phyloP scores from a whole-genome alignment of 37 sponge, comb jelly and placozoan genomes.

The Haliclona indistincta region DNA sequence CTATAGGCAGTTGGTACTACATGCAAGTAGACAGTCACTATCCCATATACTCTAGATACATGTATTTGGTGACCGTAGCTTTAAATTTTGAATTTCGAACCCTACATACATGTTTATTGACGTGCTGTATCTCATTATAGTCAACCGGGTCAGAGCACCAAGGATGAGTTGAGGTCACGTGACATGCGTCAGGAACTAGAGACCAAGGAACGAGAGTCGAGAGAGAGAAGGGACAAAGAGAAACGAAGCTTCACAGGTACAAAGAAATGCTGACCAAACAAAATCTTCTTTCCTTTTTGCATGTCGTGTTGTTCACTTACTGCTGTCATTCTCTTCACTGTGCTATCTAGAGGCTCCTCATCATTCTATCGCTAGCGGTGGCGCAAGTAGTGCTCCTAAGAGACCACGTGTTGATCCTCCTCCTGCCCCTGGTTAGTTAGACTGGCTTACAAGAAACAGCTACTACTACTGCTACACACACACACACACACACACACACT shows the following conservation, averaged over 20 bases:
- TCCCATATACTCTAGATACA: no score
- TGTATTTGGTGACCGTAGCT: no score
- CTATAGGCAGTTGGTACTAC: no score
- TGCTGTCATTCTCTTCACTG: not conserved
- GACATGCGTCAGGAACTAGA: conserved; percentile 90
- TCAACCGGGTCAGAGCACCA: conserved; percentile 89
- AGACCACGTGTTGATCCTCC: conserved; percentile 40
- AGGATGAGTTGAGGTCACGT: conserved; percentile 76
- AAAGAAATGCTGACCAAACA: not conserved
- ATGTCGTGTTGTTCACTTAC: not conserved
- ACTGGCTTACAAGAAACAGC: no score
- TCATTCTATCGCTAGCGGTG: not conserved
- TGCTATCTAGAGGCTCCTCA: conserved; percentile 50
- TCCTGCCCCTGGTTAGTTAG: conserved; percentile 31
- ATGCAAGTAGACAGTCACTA: no score
- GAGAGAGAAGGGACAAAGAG: conserved; percentile 65
- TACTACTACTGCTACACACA: no score
- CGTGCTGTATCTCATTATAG: conserved; percentile 29
- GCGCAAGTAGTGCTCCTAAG: conserved; percentile 19
- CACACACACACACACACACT: conserved; percentile 6
- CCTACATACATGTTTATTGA: not conserved
- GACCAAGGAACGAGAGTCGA: conserved; percentile 71
- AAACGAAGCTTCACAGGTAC: conserved; percentile 78
- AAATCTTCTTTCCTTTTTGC: not conserved
- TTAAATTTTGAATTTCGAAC: not conserved